Evolutionary conservation across 2,113 vertebrate species (phyloP).

Genomic region (Caretta caretta): DNA sequence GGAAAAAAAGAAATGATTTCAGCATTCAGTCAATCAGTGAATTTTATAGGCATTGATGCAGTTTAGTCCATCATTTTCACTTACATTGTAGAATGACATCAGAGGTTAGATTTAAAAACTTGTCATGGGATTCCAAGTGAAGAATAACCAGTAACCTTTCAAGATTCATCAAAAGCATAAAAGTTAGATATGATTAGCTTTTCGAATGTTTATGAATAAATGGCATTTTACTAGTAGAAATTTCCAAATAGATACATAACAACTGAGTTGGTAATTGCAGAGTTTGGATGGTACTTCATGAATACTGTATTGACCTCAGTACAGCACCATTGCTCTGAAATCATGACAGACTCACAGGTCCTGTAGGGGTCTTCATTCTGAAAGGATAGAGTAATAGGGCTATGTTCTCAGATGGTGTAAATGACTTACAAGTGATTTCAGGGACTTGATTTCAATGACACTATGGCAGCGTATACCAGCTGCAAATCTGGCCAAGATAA

Average conservation of each 20-base stretch:
- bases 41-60: conserved; percentile 39
- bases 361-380: not conserved
- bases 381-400: not conserved
- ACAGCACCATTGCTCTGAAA: not conserved
- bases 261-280: conserved; percentile 18
- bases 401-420: not conserved
- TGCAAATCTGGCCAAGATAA: not conserved
- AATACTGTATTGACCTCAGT: not conserved
- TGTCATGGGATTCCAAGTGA: conserved; percentile 11
- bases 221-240: conserved; percentile 12
- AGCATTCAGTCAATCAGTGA: conserved; percentile 42
- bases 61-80: conserved; percentile 15
- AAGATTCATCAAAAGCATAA: conserved; percentile 28
- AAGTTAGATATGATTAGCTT: conserved; percentile 3
- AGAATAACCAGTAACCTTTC: conserved; percentile 52
- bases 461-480: not conserved
- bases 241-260: not conserved
- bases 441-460: not conserved
- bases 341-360: not conserved
- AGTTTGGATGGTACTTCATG: not conserved
- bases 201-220: conserved; percentile 39
- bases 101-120: conserved; percentile 27
- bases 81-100: conserved; percentile 32
- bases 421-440: not conserved
- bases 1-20: not conserved